Percentiles rank a stretch among this genome's conserved stretches.
Evolutionary conservation across 2,113 vertebrate species (phyloP).

Genomic region (Myxocyprinus asiaticus): DNA sequence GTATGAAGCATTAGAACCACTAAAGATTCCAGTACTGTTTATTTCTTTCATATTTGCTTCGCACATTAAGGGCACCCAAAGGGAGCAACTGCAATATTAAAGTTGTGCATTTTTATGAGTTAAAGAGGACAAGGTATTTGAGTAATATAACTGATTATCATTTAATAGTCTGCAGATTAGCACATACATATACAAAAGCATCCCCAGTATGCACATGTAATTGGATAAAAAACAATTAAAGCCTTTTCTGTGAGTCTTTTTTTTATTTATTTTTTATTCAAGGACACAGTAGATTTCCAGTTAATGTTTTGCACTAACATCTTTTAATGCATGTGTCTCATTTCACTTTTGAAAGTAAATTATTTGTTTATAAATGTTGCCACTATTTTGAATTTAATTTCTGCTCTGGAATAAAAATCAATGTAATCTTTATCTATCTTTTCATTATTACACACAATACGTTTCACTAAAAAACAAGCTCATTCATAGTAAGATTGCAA

Average conservation of each 20-base stretch:
- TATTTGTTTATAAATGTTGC: too few species aligned
- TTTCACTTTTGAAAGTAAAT: too few species aligned
- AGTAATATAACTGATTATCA: conserved; percentile 47
- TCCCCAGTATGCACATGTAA: neutral
- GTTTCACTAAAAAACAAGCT: neutral
- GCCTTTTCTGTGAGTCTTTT: too few species aligned
- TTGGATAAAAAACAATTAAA: neutral
- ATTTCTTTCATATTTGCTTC: conserved; percentile 48
- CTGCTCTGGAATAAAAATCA: too few species aligned
- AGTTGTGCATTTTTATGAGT: conserved; percentile 47
- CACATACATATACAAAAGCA: conserved; percentile 9
- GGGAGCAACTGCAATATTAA: conserved; percentile 52
- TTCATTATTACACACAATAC: too few species aligned
- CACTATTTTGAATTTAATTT: too few species aligned
- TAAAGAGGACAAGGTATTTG: conserved; percentile 32
- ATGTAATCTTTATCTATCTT: too few species aligned
- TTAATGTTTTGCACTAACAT: neutral
- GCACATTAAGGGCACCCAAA: conserved; percentile 48
- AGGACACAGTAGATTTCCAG: neutral
- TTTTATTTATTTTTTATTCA: neutral
- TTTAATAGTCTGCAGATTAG: conserved; percentile 31
- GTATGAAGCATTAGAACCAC: conserved; percentile 32
- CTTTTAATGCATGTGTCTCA: too few species aligned
- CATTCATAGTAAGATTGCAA: neutral
- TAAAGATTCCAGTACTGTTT: conserved; percentile 42